phyloP scores from a whole-genome alignment of 2,113 vertebrate species.

The Amblyopsis rosae region DNA sequence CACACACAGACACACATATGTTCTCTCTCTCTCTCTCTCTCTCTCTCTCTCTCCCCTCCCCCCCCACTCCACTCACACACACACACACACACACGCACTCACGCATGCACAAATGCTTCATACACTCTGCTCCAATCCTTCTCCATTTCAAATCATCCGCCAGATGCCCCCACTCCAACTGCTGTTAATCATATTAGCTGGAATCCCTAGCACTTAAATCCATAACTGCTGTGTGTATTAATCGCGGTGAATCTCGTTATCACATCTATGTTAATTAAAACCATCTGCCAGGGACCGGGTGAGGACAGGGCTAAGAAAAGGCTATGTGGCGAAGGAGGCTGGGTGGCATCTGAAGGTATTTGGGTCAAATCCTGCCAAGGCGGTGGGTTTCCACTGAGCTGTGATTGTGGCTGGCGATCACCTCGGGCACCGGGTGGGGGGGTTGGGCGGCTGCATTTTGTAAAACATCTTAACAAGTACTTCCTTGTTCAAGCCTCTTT shows the following conservation, averaged over 20 bases:
- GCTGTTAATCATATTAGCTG: conserved; percentile 77
- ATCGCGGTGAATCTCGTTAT: conserved; percentile 78
- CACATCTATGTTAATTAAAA: conserved; percentile 77
- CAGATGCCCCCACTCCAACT: conserved; percentile 67
- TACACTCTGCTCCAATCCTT: conserved; percentile 22
- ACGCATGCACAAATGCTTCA: background rate
- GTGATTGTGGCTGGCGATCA: conserved; percentile 36
- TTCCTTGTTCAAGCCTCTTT: conserved; percentile 70
- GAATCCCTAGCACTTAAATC: conserved; percentile 77
- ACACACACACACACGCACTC: conserved; percentile 28
- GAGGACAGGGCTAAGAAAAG: conserved; percentile 34
- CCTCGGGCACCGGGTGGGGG: conserved; percentile 15
- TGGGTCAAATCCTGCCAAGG: conserved; percentile 22
- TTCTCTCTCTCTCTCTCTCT: background rate
- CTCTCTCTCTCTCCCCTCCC: background rate
- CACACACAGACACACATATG: background rate
- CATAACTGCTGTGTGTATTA: conserved; percentile 79
- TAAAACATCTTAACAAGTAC: conserved; percentile 64
- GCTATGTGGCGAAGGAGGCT: conserved; percentile 15
- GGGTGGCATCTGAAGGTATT: conserved; percentile 44
- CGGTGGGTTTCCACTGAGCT: background rate
- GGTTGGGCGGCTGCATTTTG: conserved; percentile 14
- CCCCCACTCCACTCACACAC: conserved; percentile 7
- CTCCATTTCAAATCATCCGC: conserved; percentile 60
- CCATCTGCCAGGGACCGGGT: conserved; percentile 72